A percentile compares a stretch with the other conserved stretches of the same genome.
Conservation (phyloP, 1,140 invertebrate genomes). For the Rhopalosiphum padi region DNA sequence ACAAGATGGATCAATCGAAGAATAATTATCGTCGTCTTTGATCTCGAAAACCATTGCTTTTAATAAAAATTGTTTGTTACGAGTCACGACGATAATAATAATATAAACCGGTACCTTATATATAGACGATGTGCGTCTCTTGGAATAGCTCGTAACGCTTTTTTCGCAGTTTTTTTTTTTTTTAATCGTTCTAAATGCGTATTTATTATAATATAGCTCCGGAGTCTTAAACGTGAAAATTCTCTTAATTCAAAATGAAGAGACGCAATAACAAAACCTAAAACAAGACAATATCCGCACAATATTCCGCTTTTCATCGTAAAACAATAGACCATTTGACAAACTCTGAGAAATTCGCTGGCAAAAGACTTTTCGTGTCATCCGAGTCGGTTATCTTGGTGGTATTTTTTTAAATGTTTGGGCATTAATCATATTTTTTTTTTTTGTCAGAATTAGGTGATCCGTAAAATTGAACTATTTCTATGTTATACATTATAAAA, state of each 20-base stretch:
- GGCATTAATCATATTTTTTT: neutral
- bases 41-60: neutral
- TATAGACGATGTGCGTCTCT: neutral
- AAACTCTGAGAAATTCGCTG: neutral
- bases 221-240: neutral
- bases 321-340: slow-evolving; percentile 11
- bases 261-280: neutral
- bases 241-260: neutral
- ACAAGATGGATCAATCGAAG: neutral
- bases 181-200: slow-evolving; percentile 4
- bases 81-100: neutral
- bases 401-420: neutral
- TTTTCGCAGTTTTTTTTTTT: neutral
- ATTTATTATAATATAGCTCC: neutral
- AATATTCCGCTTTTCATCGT: neutral
- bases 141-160: neutral
- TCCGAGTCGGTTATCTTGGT: neutral
- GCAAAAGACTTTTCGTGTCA: neutral
- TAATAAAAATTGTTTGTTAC: slow-evolving; percentile 5
- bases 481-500: neutral
- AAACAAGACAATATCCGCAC: neutral
- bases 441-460: neutral
- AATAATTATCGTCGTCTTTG: neutral
- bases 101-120: neutral
- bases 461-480: neutral